Conservation (phyloP, 2,797 vertebrate genomes). For the Cyclura pinguis region DNA sequence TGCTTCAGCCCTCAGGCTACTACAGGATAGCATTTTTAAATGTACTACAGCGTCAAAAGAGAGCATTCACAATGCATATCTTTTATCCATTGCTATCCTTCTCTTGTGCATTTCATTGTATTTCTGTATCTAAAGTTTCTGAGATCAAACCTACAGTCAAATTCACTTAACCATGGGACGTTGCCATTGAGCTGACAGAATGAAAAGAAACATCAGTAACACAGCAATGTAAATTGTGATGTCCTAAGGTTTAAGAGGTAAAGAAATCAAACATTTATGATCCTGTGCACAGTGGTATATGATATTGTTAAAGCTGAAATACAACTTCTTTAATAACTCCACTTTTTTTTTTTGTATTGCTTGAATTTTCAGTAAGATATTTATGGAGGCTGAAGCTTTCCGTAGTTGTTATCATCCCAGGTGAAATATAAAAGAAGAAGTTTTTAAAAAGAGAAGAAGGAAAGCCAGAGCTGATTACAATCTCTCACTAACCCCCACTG, state of each 20-base stretch:
- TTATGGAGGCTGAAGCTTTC: neutral
- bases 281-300: conserved; percentile 2
- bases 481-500: neutral
- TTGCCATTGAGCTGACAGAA: conserved; percentile 7
- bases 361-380: neutral
- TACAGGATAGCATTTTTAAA: neutral
- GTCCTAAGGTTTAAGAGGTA: neutral
- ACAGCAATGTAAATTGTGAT: conserved; percentile 14
- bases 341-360: neutral
- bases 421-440: neutral
- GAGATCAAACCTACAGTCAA: conserved; percentile 29
- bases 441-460: neutral
- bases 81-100: conserved; percentile 5
- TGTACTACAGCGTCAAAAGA: conserved; percentile 2
- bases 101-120: conserved; percentile 32
- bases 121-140: conserved; percentile 15
- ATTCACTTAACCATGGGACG: conserved; percentile 26
- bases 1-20: conserved; percentile 28
- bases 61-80: conserved; percentile 17
- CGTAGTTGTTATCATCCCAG: neutral
- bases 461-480: neutral
- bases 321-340: neutral
- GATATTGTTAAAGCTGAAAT: neutral
- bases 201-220: conserved; percentile 7
- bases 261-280: conserved; percentile 22